Evolutionary conservation across 2,113 vertebrate species (phyloP).

Genomic region (Gnathonemus longibarbis): DNA sequence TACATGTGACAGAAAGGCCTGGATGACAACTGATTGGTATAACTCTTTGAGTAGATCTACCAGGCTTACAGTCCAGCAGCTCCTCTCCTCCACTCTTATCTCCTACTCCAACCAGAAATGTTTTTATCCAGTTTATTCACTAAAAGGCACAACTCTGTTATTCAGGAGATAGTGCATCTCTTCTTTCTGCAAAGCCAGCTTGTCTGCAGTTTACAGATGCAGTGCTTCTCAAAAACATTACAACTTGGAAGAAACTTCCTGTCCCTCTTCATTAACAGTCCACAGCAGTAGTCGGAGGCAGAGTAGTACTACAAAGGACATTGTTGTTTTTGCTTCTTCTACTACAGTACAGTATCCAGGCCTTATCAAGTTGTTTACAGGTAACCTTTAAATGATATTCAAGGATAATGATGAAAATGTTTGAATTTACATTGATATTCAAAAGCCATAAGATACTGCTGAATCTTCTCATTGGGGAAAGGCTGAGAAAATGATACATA

Average conservation of each 20-base stretch:
- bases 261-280: background rate
- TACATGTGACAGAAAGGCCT: background rate
- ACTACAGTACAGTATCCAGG: background rate
- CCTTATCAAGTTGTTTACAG: background rate
- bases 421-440: background rate
- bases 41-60: background rate
- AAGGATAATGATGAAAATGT: background rate
- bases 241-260: background rate
- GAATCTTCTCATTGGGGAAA: background rate
- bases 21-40: background rate
- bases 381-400: background rate
- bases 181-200: background rate
- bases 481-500: background rate
- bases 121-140: conserved; percentile 21
- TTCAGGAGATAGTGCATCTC: conserved; percentile 16
- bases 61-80: background rate
- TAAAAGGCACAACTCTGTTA: conserved; percentile 19
- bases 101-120: conserved; percentile 7
- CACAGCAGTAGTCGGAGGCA: background rate
- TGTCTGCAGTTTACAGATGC: background rate
- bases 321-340: background rate
- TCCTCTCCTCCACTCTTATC: background rate
- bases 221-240: background rate
- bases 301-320: background rate
- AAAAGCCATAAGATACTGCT: background rate